phyloP scores from a whole-genome alignment of 1,140 invertebrate genomes.

The Myzus persicae region DNA sequence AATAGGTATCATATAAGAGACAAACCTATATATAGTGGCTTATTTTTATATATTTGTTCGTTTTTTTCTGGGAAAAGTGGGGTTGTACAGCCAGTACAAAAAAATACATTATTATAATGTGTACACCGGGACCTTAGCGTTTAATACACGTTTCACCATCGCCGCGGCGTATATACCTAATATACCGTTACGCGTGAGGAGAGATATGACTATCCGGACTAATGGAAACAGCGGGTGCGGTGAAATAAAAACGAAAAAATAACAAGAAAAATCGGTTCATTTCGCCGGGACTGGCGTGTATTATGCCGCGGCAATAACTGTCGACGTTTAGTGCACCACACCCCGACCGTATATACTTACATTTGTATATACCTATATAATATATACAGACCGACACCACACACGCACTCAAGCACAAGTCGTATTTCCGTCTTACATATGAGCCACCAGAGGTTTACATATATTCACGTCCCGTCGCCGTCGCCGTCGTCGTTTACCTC shows the following conservation, averaged over 20 bases:
- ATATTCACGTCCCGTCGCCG: neutral
- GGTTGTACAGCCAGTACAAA: too few species aligned
- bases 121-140: neutral
- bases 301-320: neutral
- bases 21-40: too few species aligned
- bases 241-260: constrained; percentile 7
- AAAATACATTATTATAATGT: neutral
- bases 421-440: constrained; percentile 21
- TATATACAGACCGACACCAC: neutral
- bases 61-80: too few species aligned
- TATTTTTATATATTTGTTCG: too few species aligned
- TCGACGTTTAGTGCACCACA: neutral
- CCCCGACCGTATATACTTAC: neutral
- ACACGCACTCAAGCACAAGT: neutral
- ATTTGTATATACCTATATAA: neutral
- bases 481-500: constrained; percentile 30
- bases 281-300: neutral
- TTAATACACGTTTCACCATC: neutral
- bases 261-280: constrained; percentile 16
- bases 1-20: too few species aligned
- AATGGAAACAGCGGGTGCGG: neutral
- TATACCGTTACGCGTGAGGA: neutral
- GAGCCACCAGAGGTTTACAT: constrained; percentile 37
- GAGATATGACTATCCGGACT: neutral
- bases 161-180: neutral